A percentile compares a stretch with the other conserved stretches of the same genome.
Conservation (phyloP, 2,113 vertebrate species). For the Syrmaticus mikado region DNA sequence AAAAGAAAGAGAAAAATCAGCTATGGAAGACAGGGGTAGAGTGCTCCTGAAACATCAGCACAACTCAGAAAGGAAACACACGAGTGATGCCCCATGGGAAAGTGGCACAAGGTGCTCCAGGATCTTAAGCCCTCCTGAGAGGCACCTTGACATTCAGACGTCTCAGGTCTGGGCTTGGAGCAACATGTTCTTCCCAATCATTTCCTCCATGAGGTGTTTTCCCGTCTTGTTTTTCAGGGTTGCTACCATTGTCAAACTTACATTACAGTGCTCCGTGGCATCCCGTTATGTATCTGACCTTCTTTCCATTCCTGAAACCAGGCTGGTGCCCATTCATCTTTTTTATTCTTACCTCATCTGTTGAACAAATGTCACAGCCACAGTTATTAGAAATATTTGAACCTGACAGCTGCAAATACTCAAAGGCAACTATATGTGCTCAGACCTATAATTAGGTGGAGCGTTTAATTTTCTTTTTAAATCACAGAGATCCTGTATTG, state of each 20-base stretch:
- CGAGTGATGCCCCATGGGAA: background rate
- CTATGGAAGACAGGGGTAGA: background rate
- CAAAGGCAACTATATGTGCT: conserved; percentile 35
- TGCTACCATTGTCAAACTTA: conserved; percentile 24
- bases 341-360: conserved; percentile 62
- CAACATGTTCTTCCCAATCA: fast-evolving
- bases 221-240: background rate
- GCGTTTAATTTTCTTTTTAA: conserved; percentile 49
- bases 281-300: background rate
- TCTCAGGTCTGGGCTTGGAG: background rate
- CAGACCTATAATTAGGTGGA: conserved; percentile 59
- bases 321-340: conserved; percentile 36
- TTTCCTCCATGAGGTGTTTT: background rate
- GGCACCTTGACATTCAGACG: background rate
- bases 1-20: background rate
- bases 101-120: background rate
- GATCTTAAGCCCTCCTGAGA: background rate
- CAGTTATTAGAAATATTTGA: conserved; percentile 62
- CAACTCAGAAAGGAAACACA: background rate
- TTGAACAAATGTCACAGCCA: conserved; percentile 69
- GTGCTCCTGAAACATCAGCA: background rate
- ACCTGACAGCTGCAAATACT: conserved; percentile 69
- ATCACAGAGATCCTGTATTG: conserved; percentile 29
- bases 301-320: conserved; percentile 32
- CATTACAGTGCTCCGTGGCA: background rate